phyloP scores from a whole-genome alignment of 30 jellyfish, hydroid and myxozoan species.

The Hydractinia echinata region DNA sequence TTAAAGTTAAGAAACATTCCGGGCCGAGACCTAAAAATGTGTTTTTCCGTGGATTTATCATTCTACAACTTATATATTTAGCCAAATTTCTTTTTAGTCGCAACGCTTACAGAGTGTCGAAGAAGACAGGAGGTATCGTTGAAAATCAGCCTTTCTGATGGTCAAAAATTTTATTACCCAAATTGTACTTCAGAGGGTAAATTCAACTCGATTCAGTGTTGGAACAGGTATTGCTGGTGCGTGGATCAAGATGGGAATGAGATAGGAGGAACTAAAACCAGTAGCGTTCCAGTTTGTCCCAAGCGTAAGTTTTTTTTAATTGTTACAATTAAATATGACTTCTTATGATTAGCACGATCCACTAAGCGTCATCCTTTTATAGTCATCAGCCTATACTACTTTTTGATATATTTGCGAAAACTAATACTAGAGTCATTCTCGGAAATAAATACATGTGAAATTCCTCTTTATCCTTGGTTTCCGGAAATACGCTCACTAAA shows the following conservation, averaged over 20 bases:
- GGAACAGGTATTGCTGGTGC: constrained; percentile 76
- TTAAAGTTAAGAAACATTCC: no score
- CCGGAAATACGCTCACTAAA: no score
- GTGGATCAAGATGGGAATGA: constrained; percentile 86
- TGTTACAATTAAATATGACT: background rate
- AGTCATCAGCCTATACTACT: background rate
- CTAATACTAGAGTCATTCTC: background rate
- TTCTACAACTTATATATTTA: no score
- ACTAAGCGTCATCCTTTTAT: background rate
- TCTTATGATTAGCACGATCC: background rate
- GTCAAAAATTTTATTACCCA: constrained; percentile 36
- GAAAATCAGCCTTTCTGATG: background rate
- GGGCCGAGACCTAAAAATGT: no score
- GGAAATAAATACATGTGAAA: no score
- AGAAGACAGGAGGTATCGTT: no score
- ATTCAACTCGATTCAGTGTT: constrained; percentile 54
- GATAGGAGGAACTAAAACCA: constrained; percentile 45
- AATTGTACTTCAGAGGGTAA: constrained; percentile 52
- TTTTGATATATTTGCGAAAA: background rate
- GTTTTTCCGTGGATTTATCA: no score
- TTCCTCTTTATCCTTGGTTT: no score
- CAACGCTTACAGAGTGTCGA: no score
- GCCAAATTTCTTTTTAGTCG: no score
- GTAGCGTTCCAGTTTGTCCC: constrained; percentile 59
- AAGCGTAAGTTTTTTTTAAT: constrained; percentile 43